Evolutionary conservation across 2,113 vertebrate genomes (phyloP), one percentile per base, ranked within the genome.

Genomic region (Melanostigma gelatinosum): DNA sequence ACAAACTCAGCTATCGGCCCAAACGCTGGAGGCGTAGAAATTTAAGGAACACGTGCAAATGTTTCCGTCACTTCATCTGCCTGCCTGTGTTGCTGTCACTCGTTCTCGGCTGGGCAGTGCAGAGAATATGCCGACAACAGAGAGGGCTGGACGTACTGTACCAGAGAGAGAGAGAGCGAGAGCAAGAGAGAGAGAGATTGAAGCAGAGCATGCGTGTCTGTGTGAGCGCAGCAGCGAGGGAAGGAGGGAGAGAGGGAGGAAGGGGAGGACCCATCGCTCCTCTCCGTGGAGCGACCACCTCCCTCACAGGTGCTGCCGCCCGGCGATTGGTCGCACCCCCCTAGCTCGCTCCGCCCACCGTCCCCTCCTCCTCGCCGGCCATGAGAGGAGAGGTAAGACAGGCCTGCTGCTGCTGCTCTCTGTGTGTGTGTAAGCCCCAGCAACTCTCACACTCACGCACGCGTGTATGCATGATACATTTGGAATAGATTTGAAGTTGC

Each of bases 321-420:
- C 84, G 22, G 54, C 36, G 91, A 95, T 95, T 95, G 94, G 94
- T 94, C 94, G 93, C 94, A 93, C 94, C 94, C 94, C 91, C 92
- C 86, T 92, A 32, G 54, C 58, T 84, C 65, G 77, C 88, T 88
- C 91, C 91, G 80, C 93, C 92, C 87, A 91, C 76, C 2, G 16
- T 40, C 69, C 70, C 87, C 83, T 80, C 94, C 87, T 62, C 36
- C 38, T 75, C 8, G 20, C 73, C 72, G 67, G 72, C 87, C 78
- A 87, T 60, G 69, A 84, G 79, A 71, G 70, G 76, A 79, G 72
- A 86, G 70, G 7, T 78, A 80, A 75, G 77, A 72, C 67, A 44
- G 70, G 79, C 75, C 62, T 58, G 66, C 71, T 50, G 24, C 52
- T 55, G 9, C n/a, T 57, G 8, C 46, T 2, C 46, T 18, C 15